Evolutionary conservation across 92 coral and sea anemone species (phyloP), one percentile per base, ranked within the genome.

Genomic region (Diadumene lineata): DNA sequence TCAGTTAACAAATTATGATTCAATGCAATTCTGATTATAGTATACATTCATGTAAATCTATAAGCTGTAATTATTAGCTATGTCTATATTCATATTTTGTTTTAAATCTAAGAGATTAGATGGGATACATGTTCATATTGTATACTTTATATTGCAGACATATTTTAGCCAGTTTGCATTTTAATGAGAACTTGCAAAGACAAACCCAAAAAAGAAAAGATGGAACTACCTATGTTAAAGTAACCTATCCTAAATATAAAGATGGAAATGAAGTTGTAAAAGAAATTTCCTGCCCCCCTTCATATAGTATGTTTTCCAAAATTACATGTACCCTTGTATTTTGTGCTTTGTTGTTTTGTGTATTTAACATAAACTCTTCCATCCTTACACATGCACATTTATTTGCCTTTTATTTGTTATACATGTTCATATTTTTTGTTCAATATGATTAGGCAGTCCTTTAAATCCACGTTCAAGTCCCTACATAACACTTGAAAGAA

Each of bases 121-220:
- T 38, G 13, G 48, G 48, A 6, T 4, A 38, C 48, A n/a, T n/a
- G n/a, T n/a, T n/a, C n/a, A n/a, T n/a, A n/a, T n/a, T n/a, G n/a
- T n/a, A n/a, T n/a, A n/a, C n/a, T n/a, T n/a, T n/a, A n/a, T n/a
- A n/a, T n/a, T n/a, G n/a, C n/a, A 79, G 84, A 43, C 84, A 79
- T 56, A 70, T 70, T 43, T 68, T 79, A 33, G 78, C 84, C 32
- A 69, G 84, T 34, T 27, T 70, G 24, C 78, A 79, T 50, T 79
- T 79, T 78, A 79, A 79, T 51, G 78, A 79, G 58, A 79, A 79
- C 62, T 70, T 70, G n/a, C 23, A 53, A 4, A 18, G 84, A 48
- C 58, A 69, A 79, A 53, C 17, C 31, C n/a, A 38, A 79, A 60
- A 43, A 31, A 2, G 16, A 57, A 70, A 48, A 70, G 23, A 77